Conservation (phyloP, 2,797 vertebrate species). For the Chelonia mydas region DNA sequence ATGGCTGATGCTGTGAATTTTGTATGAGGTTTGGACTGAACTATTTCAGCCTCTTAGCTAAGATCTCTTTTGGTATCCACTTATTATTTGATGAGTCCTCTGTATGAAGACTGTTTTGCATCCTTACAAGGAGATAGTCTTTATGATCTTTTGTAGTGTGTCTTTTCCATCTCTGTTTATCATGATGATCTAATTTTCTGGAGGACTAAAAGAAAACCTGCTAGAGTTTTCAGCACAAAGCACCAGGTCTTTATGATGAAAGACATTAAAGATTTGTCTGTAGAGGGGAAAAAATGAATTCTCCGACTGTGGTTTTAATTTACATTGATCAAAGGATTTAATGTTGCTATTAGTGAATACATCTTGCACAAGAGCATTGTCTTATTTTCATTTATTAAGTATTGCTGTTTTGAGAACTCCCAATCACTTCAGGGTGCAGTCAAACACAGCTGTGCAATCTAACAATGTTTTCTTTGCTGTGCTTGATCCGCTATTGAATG, state of each 20-base stretch:
- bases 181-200: background rate
- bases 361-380: background rate
- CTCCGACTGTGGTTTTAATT: background rate
- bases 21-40: background rate
- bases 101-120: background rate
- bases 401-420: background rate
- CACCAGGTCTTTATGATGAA: background rate
- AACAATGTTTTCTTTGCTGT: background rate
- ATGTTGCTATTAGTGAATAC: background rate
- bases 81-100: background rate
- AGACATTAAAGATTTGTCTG: background rate
- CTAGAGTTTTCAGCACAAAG: background rate
- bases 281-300: background rate
- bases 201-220: background rate
- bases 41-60: background rate
- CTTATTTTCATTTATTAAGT: background rate
- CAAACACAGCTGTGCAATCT: background rate
- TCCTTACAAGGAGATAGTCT: background rate
- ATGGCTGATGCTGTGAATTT: background rate
- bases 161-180: background rate
- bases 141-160: background rate
- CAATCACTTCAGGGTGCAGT: background rate
- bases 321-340: background rate
- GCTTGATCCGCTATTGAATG: background rate
- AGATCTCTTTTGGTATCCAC: background rate